Percentiles rank a stretch among this genome's conserved stretches.
These are phyloP conservation scores for Hymenopus coronatus DNA, from an alignment of 2,888 invertebrate species.

Conservation along the genomic window DNA sequence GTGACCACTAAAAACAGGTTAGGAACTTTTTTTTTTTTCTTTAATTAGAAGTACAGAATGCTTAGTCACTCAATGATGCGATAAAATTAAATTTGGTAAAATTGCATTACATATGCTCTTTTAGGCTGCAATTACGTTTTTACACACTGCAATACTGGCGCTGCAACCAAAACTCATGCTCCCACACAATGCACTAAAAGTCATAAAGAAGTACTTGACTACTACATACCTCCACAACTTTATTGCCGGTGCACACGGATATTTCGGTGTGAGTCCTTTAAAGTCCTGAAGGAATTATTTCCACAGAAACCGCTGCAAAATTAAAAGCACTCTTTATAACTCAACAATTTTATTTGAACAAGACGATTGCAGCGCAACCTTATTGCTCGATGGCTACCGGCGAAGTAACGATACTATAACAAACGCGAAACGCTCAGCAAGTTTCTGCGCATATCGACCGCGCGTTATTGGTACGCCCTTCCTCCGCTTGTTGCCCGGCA, in stretches of 20 bases:
- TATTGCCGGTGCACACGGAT: neutral
- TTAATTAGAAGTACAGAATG: no score
- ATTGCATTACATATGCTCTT: no score
- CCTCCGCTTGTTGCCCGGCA: neutral
- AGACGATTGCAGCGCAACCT: neutral
- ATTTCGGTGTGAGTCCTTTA: neutral
- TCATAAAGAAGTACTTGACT: neutral
- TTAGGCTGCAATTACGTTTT: no score
- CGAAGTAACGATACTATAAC: neutral
- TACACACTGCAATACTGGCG: no score
- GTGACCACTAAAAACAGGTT: no score
- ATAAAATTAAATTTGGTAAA: no score
- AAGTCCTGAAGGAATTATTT: neutral
- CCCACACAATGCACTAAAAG: no score
- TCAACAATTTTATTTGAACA: neutral
- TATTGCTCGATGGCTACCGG: neutral
- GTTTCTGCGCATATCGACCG: conserved; percentile 11
- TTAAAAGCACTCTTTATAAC: neutral
- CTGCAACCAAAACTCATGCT: neutral
- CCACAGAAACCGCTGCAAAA: neutral
- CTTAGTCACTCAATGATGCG: no score
- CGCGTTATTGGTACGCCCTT: neutral
- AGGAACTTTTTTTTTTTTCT: no score
- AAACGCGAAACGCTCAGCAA: neutral
- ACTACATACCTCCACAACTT: neutral